Conservation (phyloP, 2,113 vertebrate genomes). For the Piaya cayana region DNA sequence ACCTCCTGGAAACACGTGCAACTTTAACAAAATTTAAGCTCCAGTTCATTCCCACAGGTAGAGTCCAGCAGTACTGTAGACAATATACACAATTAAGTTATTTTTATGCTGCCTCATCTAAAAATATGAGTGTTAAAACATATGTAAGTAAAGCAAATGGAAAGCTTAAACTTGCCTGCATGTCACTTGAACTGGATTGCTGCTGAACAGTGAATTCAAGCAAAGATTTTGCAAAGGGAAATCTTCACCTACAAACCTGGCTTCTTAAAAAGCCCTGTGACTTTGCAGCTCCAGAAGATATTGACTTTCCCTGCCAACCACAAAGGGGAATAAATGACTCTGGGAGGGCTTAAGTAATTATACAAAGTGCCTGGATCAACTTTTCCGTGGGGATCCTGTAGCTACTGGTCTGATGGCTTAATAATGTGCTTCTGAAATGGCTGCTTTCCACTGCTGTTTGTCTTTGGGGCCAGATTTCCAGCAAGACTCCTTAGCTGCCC, state of each 20-base stretch:
- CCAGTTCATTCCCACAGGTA: conserved; percentile 65
- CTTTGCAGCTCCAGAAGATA: conserved; percentile 34
- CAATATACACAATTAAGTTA: conserved; percentile 42
- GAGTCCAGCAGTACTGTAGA: conserved; percentile 47
- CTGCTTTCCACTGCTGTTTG: conserved; percentile 57
- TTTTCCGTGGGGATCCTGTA: conserved; percentile 41
- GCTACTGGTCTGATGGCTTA: conserved; percentile 62
- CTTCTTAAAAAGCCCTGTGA: conserved; percentile 47
- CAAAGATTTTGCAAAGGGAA: conserved; percentile 52
- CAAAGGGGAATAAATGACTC: conserved; percentile 59
- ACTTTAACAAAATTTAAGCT: conserved; percentile 54
- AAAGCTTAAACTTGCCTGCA: not conserved
- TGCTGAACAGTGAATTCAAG: conserved; percentile 35
- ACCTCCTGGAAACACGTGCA: conserved; percentile 65
- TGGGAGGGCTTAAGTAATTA: conserved; percentile 47
- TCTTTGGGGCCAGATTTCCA: conserved; percentile 59
- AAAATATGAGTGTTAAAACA: conserved; percentile 57
- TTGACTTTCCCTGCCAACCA: conserved; percentile 47
- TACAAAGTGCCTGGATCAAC: conserved; percentile 46
- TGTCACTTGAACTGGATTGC: conserved; percentile 55
- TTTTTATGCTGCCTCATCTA: conserved; percentile 67
- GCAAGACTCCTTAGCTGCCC: conserved; percentile 54
- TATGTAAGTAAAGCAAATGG: conserved; percentile 59
- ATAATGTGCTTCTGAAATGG: conserved; percentile 51
- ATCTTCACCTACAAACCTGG: conserved; percentile 66